Evolutionary conservation across 2,888 invertebrate genomes (phyloP).

Genomic region (Unio delphinus): DNA sequence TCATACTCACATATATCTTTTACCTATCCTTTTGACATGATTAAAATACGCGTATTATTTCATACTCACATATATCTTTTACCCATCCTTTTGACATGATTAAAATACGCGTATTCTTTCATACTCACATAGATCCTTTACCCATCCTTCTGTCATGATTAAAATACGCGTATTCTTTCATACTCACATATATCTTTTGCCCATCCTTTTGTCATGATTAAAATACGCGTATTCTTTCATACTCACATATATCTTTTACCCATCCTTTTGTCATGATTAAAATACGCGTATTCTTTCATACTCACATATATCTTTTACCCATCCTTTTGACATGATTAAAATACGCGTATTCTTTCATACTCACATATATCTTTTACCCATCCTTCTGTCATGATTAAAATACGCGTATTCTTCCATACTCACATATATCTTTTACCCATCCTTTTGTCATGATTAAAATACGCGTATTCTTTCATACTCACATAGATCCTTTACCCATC

Average conservation of each 20-base stretch:
- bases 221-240: neutral
- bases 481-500: constrained; percentile 66
- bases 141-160: constrained; percentile 68
- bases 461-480: constrained; percentile 27
- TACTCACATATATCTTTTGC: constrained; percentile 65
- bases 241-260: constrained; percentile 66
- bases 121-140: constrained; percentile 64
- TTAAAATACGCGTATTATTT: neutral
- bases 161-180: neutral
- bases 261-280: constrained; percentile 67
- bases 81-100: constrained; percentile 68
- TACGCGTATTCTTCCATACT: constrained; percentile 23
- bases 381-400: constrained; percentile 66
- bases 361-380: constrained; percentile 65
- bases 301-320: constrained; percentile 66
- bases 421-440: constrained; percentile 65
- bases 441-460: constrained; percentile 65
- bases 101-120: neutral
- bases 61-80: constrained; percentile 63
- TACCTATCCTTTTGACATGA: constrained; percentile 63
- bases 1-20: constrained; percentile 63
- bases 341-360: constrained; percentile 16
- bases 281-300: constrained; percentile 5
- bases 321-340: constrained; percentile 67
- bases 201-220: constrained; percentile 67